A percentile compares a stretch with the other conserved stretches of the same genome.
Evolutionary conservation across 1,140 invertebrate genomes (phyloP).

Genomic region (Zophobas atratus): DNA sequence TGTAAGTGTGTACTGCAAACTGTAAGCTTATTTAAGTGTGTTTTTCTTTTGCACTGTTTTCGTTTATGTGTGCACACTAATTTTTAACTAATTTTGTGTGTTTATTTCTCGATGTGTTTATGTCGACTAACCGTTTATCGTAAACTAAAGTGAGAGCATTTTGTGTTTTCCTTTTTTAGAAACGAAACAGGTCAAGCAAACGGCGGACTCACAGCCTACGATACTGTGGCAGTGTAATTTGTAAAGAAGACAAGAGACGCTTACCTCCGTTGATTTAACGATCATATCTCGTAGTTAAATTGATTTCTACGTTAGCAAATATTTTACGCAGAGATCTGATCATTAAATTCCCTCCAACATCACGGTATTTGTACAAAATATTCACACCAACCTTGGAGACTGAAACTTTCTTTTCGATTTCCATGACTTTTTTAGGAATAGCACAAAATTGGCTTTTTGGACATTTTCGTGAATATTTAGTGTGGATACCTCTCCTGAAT

Average conservation of each 20-base stretch:
- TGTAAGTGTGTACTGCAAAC: conserved; percentile 72
- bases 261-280: conserved; percentile 23
- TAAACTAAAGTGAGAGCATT: conserved; percentile 15
- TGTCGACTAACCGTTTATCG: neutral
- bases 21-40: conserved; percentile 36
- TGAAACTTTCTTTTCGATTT: conserved; percentile 50
- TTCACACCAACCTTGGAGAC: conserved; percentile 53
- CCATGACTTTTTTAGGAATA: conserved; percentile 11
- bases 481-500: conserved; percentile 41
- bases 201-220: conserved; percentile 95
- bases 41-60: conserved; percentile 47
- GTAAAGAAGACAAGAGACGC: conserved; percentile 71
- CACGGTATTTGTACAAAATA: conserved; percentile 49
- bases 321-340: conserved; percentile 26
- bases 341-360: conserved; percentile 35
- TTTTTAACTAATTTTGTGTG: conserved; percentile 47
- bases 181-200: conserved; percentile 85
- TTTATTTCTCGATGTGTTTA: conserved; percentile 31
- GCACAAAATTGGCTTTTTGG: conserved; percentile 33
- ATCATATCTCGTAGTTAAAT: conserved; percentile 39
- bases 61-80: conserved; percentile 51
- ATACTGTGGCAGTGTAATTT: conserved; percentile 97
- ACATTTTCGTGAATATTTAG: conserved; percentile 54
- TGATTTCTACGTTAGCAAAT: conserved; percentile 14
- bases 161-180: conserved; percentile 74